Evolutionary conservation across 2,888 invertebrate species (phyloP), one percentile per base, ranked within the genome.

Genomic region (Apotomis capreana): DNA sequence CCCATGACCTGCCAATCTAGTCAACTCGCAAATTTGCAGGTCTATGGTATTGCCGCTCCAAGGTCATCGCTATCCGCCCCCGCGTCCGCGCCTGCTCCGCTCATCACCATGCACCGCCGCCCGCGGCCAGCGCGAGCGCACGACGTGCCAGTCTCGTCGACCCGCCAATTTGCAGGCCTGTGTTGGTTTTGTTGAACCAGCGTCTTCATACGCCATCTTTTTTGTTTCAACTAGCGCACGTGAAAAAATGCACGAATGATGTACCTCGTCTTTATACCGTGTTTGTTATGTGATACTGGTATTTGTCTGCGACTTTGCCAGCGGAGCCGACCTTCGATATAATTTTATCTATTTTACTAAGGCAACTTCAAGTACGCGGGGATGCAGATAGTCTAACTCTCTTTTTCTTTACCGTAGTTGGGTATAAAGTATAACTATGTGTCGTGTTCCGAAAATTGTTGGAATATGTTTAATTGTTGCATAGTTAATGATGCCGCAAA

Each of bases 111-210:
- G 75, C 73, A 60, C 73, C 74, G 78, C 89, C 90, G 90, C 85
- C 87, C 87, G 89, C 88, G 87, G 82, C 87, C 83, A 80, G 84
- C 77, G 86, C 87, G 84, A 84, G 84, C 90, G 90, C 91, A 91
- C 91, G 92, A 92, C 90, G 87, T 85, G 88, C 87, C 86, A 83
- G 88, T 85, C 86, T 84, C 87, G 82, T 86, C 79, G 89, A 88
- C 88, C 91, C 91, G 91, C 91, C 92, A 92, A 92, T 92, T 93
- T 92, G 92, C 87, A 89, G 90, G 87, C 89, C 89, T 88, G 85
- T 92, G 92, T 92, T 93, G 92, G 92, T 92, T 93, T 93, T 92
- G 90, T 91, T 90, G 89, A 91, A 83, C 88, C 87, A 89, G 87
- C 89, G 81, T 89, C 91, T 91, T 91, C 91, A 91, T 91, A 90